These are phyloP conservation scores for Corydoras maculifer DNA, from an alignment of 2,113 vertebrate genomes.

Conservation along the genomic window DNA sequence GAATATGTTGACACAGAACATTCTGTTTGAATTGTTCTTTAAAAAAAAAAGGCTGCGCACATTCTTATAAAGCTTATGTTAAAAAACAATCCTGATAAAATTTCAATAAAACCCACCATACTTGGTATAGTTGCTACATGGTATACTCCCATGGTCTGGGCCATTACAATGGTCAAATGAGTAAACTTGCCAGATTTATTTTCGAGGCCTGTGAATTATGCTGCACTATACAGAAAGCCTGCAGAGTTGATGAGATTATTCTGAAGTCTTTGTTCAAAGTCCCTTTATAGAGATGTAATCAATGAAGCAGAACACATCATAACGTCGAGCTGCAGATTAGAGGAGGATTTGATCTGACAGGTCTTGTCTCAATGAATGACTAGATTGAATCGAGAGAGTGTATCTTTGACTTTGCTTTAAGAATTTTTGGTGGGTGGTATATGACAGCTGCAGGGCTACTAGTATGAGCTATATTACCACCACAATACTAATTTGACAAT, in stretches of 20 bases:
- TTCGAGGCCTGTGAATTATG: background rate
- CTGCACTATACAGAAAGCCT: slow-evolving; percentile 5
- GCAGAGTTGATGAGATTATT: slow-evolving; percentile 36
- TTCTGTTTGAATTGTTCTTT: too few relatives aligned
- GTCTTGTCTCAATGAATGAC: slow-evolving; percentile 19
- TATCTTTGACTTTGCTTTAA: slow-evolving; percentile 18
- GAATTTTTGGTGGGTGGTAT: slow-evolving; percentile 11
- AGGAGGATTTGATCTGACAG: slow-evolving; percentile 33
- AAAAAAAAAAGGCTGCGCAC: too few relatives aligned
- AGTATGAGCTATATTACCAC: background rate
- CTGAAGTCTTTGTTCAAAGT: slow-evolving; percentile 28
- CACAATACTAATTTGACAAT: slow-evolving; percentile 11
- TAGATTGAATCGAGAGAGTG: slow-evolving; percentile 15
- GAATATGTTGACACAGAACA: too few relatives aligned
- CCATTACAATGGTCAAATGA: background rate
- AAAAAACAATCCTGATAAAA: background rate
- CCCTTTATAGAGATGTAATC: slow-evolving; percentile 29
- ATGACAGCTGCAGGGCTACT: background rate
- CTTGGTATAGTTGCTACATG: background rate
- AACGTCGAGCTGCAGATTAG: slow-evolving; percentile 12
- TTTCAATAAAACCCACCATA: background rate
- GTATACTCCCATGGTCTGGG: background rate
- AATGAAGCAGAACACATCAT: slow-evolving; percentile 36
- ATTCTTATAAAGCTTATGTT: too few relatives aligned
- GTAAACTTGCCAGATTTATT: background rate